A percentile compares a stretch with the other conserved stretches of the same genome.
Evolutionary conservation across 2,888 invertebrate genomes (phyloP).

Genomic region (Tipula helvola): DNA sequence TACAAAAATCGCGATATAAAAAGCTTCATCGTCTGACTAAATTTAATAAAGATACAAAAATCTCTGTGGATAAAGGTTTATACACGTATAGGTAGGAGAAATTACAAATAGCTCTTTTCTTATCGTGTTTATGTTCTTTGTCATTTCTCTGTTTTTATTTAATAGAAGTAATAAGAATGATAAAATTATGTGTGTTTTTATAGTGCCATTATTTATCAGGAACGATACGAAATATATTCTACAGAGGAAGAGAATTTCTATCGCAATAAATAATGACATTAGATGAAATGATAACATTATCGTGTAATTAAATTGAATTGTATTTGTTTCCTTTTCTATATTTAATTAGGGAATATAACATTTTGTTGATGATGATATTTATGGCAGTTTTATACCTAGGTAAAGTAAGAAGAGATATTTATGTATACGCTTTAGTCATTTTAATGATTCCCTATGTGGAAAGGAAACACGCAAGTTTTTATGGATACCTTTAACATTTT

Average conservation of each 20-base stretch:
- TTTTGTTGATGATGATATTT: not conserved
- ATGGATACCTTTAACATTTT: too few relatives aligned
- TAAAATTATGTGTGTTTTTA: not conserved
- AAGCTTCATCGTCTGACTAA: not conserved
- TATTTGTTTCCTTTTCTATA: not conserved
- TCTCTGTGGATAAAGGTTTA: not conserved
- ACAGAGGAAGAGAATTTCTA: not conserved
- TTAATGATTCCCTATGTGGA: not conserved
- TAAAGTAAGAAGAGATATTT: not conserved
- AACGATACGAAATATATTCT: not conserved
- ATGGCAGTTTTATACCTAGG: not conserved
- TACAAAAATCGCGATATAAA: not conserved
- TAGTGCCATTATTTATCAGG: not conserved
- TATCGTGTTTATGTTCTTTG: not conserved
- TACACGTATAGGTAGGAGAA: not conserved
- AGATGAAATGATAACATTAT: not conserved
- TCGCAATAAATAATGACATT: not conserved
- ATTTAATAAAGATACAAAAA: not conserved
- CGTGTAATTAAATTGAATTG: not conserved
- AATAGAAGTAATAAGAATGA: not conserved
- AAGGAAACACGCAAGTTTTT: too few relatives aligned
- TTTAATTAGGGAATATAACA: not conserved
- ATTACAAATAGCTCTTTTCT: not conserved
- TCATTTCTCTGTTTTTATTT: not conserved
- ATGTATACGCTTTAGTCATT: not conserved